Base-by-base conservation (phyloP, 2,888 invertebrate species). In the Gibbula magus region DNA sequence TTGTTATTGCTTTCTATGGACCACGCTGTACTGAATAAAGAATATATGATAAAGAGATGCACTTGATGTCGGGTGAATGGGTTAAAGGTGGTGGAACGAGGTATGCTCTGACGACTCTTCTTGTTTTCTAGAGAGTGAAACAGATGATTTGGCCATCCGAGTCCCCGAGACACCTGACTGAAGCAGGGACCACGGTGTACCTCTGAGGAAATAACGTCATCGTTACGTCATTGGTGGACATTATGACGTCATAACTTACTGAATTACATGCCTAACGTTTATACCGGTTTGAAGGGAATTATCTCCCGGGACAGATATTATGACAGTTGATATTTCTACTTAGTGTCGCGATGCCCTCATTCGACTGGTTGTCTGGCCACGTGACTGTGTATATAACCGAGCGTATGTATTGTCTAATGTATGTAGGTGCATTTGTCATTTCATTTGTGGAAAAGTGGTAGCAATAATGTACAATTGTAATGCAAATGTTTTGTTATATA, bases 61-160 rank as follows among this genome's bases (percentile, higher is more conserved):
- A n/a, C n/a, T n/a, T n/a, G n/a, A n/a, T n/a, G n/a, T n/a, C n/a
- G n/a, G n/a, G n/a, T n/a, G n/a, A n/a, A n/a, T n/a, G n/a, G n/a
- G n/a, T n/a, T n/a, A n/a, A n/a, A n/a, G n/a, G n/a, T n/a, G n/a
- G n/a, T n/a, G n/a, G n/a, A n/a, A n/a, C n/a, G n/a, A n/a, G n/a
- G n/a, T 13, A 45, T 16, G 32, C 39, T 20, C 7, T 52, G 0
- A 54, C 22, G 2, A 51, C 7, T 18, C 1, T 25, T 54, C 8
- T 77, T 22, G 4, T 80, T 53, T 86, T 88, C 29, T 87, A 90
- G 91, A 85, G 90, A 77, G 32, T 89, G 29, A 84, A 87, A 35
- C 83, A 86, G 16, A 87, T 89, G 86, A 88, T 89, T 52, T 87
- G 86, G 16, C 91, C 91, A 0, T 85, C 85, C 32, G 91, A 91